A percentile compares a stretch with the other conserved stretches of the same genome.
phyloP scores from a whole-genome alignment of 2,888 invertebrate genomes.

The Tipula lateralis region DNA sequence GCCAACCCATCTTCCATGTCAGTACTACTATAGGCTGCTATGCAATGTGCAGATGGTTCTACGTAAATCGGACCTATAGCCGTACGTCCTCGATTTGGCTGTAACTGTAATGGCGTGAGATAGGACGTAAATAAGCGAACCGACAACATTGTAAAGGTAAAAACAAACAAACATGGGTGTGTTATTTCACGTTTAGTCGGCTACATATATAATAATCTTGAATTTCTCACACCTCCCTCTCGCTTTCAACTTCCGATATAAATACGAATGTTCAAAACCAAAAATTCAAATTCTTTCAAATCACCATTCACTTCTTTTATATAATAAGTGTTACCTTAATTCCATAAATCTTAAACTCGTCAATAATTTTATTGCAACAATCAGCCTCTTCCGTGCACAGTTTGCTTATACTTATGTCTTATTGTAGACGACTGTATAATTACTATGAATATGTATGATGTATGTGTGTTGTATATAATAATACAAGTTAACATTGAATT shows the following conservation, averaged over 20 bases:
- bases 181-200: no score
- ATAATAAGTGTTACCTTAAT: not conserved
- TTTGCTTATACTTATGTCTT: not conserved
- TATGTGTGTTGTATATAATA: not conserved
- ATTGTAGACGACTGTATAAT: not conserved
- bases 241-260: not conserved
- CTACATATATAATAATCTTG: not conserved
- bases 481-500: not conserved
- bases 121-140: no score
- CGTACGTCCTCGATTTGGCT: no score
- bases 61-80: no score
- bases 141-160: no score
- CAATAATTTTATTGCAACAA: not conserved
- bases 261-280: not conserved
- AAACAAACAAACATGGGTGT: not conserved
- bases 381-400: not conserved
- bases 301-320: not conserved
- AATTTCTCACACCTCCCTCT: not conserved
- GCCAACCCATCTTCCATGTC: no score
- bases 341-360: not conserved
- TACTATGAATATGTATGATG: not conserved
- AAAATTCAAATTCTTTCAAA: not conserved
- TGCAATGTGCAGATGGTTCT: no score
- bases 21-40: no score
- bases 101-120: no score